Percentiles rank a stretch among this genome's conserved stretches.
These are phyloP conservation scores for Arctia plantaginis DNA, from an alignment of 2,888 invertebrate species.

Conservation along the genomic window DNA sequence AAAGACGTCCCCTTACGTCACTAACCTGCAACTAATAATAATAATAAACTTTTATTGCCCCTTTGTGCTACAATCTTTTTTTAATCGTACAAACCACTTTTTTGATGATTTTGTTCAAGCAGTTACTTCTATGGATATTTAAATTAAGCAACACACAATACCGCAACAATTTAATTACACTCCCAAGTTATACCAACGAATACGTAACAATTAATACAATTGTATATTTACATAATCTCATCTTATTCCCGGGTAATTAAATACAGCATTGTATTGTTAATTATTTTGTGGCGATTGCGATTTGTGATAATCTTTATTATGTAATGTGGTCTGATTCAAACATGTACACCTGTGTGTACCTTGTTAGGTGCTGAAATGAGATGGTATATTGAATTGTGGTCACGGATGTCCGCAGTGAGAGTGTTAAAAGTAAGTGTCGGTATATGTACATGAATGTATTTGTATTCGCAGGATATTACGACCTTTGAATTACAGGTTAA, in stretches of 20 bases:
- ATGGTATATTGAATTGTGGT: conserved; percentile 12
- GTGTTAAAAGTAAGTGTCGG: conserved; percentile 8
- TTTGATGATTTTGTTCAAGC: not conserved
- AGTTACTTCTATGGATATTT: not conserved
- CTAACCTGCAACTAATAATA: not conserved
- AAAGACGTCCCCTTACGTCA: not conserved
- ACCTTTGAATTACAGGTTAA: conserved; percentile 3
- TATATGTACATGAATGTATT: not conserved
- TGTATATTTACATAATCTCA: conserved; percentile 33
- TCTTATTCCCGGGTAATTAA: conserved; percentile 38
- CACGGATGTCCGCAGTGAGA: conserved; percentile 41
- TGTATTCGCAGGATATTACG: conserved; percentile 12
- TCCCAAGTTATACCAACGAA: not conserved
- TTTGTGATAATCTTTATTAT: conserved; percentile 40
- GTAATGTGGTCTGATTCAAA: conserved; percentile 24
- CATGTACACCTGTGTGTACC: not conserved
- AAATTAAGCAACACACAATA: conserved; percentile 4
- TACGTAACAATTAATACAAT: conserved; percentile 20
- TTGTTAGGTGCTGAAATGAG: conserved; percentile 11
- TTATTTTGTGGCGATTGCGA: conserved; percentile 25
- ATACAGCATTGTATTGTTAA: conserved; percentile 42
- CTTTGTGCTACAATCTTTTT: not conserved
- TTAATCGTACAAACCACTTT: not conserved
- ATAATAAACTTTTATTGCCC: not conserved
- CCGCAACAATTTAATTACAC: conserved; percentile 2